phyloP scores from a whole-genome alignment of 2,797 vertebrate genomes.

The Acipenser ruthenus region DNA sequence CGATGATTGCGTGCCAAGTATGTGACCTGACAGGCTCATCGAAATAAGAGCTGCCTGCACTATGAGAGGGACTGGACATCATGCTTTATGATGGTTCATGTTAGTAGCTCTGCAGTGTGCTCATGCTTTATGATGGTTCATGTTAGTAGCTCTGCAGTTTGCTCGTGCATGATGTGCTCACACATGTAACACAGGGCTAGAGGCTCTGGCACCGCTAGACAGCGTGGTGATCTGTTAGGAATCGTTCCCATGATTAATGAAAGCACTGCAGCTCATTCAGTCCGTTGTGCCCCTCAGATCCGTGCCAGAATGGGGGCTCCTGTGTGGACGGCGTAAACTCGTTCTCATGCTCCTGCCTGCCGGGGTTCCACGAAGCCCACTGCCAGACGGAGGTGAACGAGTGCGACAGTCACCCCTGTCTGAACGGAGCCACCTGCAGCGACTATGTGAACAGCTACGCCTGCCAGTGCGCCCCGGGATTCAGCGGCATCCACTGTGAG shows the following conservation, averaged over 20 bases:
- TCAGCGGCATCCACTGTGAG: slow-evolving; percentile 79
- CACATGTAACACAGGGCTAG: too few species aligned
- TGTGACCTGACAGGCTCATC: slow-evolving; percentile 25
- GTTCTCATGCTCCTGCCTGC: slow-evolving; percentile 74
- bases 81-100: too few species aligned
- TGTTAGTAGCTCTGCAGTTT: too few species aligned
- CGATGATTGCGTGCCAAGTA: slow-evolving; percentile 68
- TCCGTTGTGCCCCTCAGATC: slow-evolving; percentile 48
- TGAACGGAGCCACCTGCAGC: slow-evolving; percentile 72
- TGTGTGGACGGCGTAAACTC: slow-evolving; percentile 75
- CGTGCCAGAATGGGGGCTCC: slow-evolving; percentile 82
- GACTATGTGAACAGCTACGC: slow-evolving; percentile 87
- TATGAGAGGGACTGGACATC: not conserved
- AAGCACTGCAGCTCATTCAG: not conserved
- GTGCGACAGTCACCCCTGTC: slow-evolving; percentile 79
- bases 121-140: too few species aligned
- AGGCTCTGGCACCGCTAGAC: too few species aligned
- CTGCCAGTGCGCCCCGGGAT: slow-evolving; percentile 76
- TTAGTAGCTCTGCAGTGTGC: too few species aligned
- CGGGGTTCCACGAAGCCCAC: slow-evolving; percentile 74
- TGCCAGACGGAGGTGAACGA: slow-evolving; percentile 81
- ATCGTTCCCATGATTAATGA: too few species aligned
- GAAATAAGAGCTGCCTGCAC: not conserved
- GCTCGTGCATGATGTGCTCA: too few species aligned
- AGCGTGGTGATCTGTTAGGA: too few species aligned